Evolutionary conservation across 2,888 invertebrate genomes (phyloP), one percentile per base, ranked within the genome.

Genomic region (Mythimna ferrago): DNA sequence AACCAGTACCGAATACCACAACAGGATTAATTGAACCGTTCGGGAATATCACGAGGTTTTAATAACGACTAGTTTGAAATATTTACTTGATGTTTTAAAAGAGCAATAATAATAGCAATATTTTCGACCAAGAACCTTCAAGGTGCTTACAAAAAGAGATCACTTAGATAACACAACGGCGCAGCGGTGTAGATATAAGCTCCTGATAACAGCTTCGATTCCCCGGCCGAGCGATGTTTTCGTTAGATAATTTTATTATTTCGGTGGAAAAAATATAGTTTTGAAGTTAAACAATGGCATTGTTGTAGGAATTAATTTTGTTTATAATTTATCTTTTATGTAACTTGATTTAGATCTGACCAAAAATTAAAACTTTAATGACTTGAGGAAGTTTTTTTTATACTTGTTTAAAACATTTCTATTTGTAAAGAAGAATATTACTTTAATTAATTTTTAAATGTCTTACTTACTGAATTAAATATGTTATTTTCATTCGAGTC

Each of bases 141-240:
- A 85, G 84, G 79, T 79, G 84, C 76, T 82, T 78, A 89, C 86
- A 88, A 91, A 90, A 91, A 89, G 76, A 89, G 92, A 92, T 92
- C 84, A 73, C 68, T 65, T 69, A 77, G 92, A 92, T 92, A 91
- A 85, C 82, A 83, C 73, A 75, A 76, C 77, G 72, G 80, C 81
- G 80, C 85, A 84, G 89, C 89, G 85, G 87, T 85, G 89, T 87
- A 88, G 95, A 95, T 95, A 86, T 86, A 80, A 89, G 84, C 89
- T 76, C 73, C 71, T 82, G 95, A 95, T 95, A 95, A 90, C 88
- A 76, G 83, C 90, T 94, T 94, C 92, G 95, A 94, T 94, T 94
- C 95, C 93, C 92, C 90, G 87, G 89, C 86, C 85, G 89, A 84
- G 84, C 88, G 94, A 94, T 94, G 89, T 90, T 90, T 87, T 88